Base-by-base conservation (phyloP, 2,888 invertebrate species). In the Esperia sulphurella region DNA sequence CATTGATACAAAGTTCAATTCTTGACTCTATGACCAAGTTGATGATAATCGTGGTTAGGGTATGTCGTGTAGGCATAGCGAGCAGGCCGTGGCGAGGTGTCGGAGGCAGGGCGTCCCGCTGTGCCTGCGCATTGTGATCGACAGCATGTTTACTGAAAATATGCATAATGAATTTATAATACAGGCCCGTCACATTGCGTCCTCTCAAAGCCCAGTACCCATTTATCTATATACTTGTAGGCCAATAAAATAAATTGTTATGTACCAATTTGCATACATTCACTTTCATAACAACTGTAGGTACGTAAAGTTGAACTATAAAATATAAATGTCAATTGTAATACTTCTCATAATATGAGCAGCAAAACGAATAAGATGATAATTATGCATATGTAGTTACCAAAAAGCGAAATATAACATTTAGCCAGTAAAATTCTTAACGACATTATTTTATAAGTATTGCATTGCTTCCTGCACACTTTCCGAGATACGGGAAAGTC, bases 121-220 rank as follows among this genome's bases (percentile, higher is more conserved):
- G 88, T 69, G 86, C 71, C 63, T 58, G 66, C 64, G 79, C 80
- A 88, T 89, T 89, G 88, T 89, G 86, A 88, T 84, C 86, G 88
- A 89, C 88, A 89, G 86, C 85, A 86, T 89, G 88, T 88, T 89
- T 89, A 89, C 89, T 83, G 85, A 89, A 89, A 88, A 86, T 88
- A 87, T 88, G 88, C 88, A 89, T 88, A 89, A 89, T 89, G 89
- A 88, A 89, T 89, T 79, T 89, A 88, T 87, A 88, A 88, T 88
- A 73, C 70, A 68, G 68, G 73, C 63, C 68, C 71, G 79, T 74
- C 74, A 69, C 68, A 70, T 69, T 63, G 68, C 65, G 63, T 70
- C 69, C 67, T 62, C 56, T 58, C 59, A 57, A 55, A 58, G 56
- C 65, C 67, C 58, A 68, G 61, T 53, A 14, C 8, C 39, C 14